Base-by-base conservation (phyloP, 2,797 vertebrate genomes). In the Acanthornis magna region DNA sequence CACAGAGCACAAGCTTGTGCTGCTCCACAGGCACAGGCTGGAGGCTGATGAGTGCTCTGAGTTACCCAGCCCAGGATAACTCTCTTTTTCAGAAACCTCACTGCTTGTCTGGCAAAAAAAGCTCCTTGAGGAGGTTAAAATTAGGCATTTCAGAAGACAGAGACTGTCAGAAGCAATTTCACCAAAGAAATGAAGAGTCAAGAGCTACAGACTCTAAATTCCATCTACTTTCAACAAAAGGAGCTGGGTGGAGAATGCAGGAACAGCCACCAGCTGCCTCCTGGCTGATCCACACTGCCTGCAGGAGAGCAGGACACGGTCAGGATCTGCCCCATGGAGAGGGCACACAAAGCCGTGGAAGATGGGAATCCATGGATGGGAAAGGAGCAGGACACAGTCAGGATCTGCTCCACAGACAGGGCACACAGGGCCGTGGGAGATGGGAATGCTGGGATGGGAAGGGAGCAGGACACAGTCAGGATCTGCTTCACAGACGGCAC, bases 11-110 rank as follows among this genome's bases (percentile, higher is more conserved):
- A 32, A 55, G 4, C 38, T 17, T 22, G 57, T 9, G 25, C 91
- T 58, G 27, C 34, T 54, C 58, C 22, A 3, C 0, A 0, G 51
- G 26, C 30, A 53, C 40, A 38, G 42, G 42, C 13, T 36, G 25
- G 29, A 60, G 47, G 11, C 6, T 7, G 17, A 43, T 2, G 32
- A 16, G n/a, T 4, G 19, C 40, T 82, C 51, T 0, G n/a, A 45
- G 32, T 34, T 26, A 62, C 5, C 34, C 42, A 17, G 3, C 65
- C n/a, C 1, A 67, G 30, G 22, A 62, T 17, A 74, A 32, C 1
- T 7, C 22, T 1, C 19, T 53, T n/a, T 19, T 29, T 27, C 25
- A 32, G 48, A 68, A 88, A n/a, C 13, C 11, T 30, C 61, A 32
- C 7, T 4, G 22, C 30, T 71, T 3, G 1, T 21, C 38, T 55